Evolutionary conservation across 2,888 invertebrate species (phyloP), one percentile per base, ranked within the genome.

Genomic region (Leucophenga maculata): DNA sequence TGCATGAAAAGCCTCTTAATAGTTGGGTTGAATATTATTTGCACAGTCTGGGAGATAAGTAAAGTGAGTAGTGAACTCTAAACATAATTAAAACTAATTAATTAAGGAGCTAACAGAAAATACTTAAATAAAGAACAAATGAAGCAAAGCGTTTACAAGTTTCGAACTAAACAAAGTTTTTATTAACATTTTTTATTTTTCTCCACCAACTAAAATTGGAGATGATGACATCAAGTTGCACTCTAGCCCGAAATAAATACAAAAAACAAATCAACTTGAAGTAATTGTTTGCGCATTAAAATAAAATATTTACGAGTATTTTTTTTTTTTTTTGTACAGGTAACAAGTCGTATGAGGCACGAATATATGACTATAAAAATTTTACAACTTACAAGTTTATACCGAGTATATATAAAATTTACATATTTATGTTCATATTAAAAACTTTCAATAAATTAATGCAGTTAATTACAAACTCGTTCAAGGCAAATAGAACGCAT

Each of bases 291-390:
- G 4, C 26, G 26, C 26, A 26, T 26, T 26, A 26, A 26, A 26
- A 26, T 26, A 26, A 3, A 26, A 4, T 39, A 70, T 20, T 59
- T 71, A 54, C 68, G 67, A 68, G 69, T 69, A 68, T 76, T 72
- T 57, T n/a, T n/a, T n/a, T n/a, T n/a, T n/a, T n/a, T n/a, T n/a
- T n/a, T n/a, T n/a, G n/a, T 64, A 74, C 69, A 65, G 68, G 68
- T 67, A 62, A 65, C 57, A 26, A 76, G 65, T 76, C 74, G 70
- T 52, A 13, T 8, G 11, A 46, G 3, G 4, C 55, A 18, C 9
- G 14, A 65, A 65, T 52, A 65, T 48, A 16, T 46, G 48, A 20
- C 32, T 52, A 20, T 39, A n/a, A 64, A 54, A 65, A 31, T 32
- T 32, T 65, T n/a, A 14, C 65, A 65, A 52, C 54, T 65, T 31